These are phyloP conservation scores for Drosophila busckii DNA, from an alignment of 1,140 invertebrate genomes.

Conservation along the genomic window DNA sequence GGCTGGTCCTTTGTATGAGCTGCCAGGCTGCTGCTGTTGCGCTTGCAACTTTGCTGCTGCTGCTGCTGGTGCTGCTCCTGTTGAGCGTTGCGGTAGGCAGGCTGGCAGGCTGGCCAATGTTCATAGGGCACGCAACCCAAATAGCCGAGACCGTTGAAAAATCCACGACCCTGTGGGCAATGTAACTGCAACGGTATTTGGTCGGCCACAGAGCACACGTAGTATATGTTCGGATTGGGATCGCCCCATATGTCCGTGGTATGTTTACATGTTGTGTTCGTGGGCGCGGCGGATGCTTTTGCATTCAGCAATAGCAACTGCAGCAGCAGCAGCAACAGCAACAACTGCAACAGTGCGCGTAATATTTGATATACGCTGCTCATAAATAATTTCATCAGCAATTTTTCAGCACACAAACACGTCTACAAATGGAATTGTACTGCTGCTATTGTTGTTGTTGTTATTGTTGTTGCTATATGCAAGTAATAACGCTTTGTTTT, in stretches of 20 bases:
- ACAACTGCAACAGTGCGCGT: conserved; percentile 13
- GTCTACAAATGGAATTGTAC: conserved; percentile 13
- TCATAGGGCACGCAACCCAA: conserved; percentile 61
- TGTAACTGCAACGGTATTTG: conserved; percentile 52
- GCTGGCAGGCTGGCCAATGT: conserved; percentile 63
- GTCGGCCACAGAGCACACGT: conserved; percentile 55
- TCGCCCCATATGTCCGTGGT: conserved; percentile 72
- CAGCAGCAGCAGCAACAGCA: conserved; percentile 13
- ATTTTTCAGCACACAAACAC: conserved; percentile 25
- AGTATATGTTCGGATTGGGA: conserved; percentile 74
- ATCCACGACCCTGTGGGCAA: conserved; percentile 66
- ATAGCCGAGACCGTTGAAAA: conserved; percentile 67
- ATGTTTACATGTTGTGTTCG: conserved; percentile 64
- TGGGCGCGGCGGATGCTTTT: conserved; percentile 32
- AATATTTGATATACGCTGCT: conserved; percentile 60
- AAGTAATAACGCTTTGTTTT: conserved; percentile 38
- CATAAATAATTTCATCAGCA: conserved; percentile 73
- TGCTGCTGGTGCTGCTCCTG: conserved; percentile 33
- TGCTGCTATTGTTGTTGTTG: conserved; percentile 23
- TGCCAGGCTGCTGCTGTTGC: neutral
- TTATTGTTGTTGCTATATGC: conserved; percentile 26
- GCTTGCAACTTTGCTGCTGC: conserved; percentile 5
- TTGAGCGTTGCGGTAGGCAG: conserved; percentile 13
- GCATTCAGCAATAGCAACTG: conserved; percentile 5
- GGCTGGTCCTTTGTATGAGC: conserved; percentile 39